phyloP scores from a whole-genome alignment of 1,140 invertebrate genomes.

The Harpegnathos saltator region DNA sequence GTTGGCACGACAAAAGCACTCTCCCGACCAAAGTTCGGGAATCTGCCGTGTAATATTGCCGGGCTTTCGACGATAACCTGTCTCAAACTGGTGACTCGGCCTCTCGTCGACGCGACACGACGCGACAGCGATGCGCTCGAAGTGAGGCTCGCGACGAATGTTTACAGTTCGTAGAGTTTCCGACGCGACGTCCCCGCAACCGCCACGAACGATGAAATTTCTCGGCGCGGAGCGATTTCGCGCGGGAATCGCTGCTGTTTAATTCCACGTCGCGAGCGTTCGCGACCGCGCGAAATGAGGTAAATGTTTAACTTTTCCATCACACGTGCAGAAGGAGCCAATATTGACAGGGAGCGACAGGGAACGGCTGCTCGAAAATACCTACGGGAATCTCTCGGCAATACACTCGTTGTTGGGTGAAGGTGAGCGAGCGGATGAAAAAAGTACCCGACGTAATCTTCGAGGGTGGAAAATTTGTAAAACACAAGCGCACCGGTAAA shows the following conservation, averaged over 20 bases:
- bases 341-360: constrained; percentile 40
- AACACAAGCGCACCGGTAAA: no score
- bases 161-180: constrained; percentile 4
- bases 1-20: background rate
- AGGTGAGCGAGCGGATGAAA: background rate
- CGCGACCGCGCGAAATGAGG: constrained; percentile 32
- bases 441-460: no score
- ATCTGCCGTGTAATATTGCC: background rate
- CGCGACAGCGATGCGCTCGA: no score
- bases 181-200: no score
- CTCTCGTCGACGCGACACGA: no score
- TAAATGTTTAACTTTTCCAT: constrained; percentile 57
- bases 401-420: no score
- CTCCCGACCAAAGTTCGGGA: background rate
- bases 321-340: background rate
- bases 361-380: constrained; percentile 2
- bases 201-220: constrained; percentile 19
- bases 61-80: background rate
- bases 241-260: background rate
- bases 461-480: no score
- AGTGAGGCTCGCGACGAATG: background rate
- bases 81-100: no score
- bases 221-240: background rate
- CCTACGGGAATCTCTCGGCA: no score
- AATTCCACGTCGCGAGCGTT: constrained; percentile 15